Evolutionary conservation across 64 coral and sea anemone genomes (phyloP).

Genomic region (Montipora capricornis): DNA sequence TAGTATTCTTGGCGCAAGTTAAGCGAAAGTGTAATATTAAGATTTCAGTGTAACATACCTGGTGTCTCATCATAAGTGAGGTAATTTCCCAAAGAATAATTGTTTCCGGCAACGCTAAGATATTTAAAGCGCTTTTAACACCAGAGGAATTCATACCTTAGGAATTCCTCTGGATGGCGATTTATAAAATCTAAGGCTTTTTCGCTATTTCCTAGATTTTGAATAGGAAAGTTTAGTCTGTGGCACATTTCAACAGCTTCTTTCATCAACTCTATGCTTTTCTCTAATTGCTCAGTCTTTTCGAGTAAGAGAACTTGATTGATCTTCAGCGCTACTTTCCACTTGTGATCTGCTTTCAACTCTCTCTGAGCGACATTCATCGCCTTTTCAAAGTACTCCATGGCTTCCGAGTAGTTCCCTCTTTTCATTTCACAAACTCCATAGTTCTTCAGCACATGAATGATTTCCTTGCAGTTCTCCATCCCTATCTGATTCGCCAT

Average conservation of each 20-base stretch:
- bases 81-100: too few relatives aligned
- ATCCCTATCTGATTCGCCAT: not conserved
- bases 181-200: not conserved
- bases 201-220: not conserved
- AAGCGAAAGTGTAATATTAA: too few relatives aligned
- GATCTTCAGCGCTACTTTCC: constrained; percentile 17
- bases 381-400: not conserved
- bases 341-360: constrained; percentile 14
- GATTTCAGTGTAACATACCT: too few relatives aligned
- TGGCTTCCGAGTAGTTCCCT: not conserved
- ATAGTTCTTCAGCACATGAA: constrained; percentile 3
- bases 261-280: not conserved
- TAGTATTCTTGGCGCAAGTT: too few relatives aligned
- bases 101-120: too few relatives aligned
- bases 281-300: not conserved
- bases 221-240: not conserved
- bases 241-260: not conserved
- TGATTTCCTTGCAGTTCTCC: constrained; percentile 16
- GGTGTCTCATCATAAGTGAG: too few relatives aligned
- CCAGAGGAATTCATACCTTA: not conserved
- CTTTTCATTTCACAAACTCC: not conserved
- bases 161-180: not conserved
- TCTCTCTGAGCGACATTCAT: not conserved
- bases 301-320: not conserved
- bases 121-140: not conserved